Conservation (phyloP, 2,797 vertebrate species). For the Chiroxiphia lanceolata region DNA sequence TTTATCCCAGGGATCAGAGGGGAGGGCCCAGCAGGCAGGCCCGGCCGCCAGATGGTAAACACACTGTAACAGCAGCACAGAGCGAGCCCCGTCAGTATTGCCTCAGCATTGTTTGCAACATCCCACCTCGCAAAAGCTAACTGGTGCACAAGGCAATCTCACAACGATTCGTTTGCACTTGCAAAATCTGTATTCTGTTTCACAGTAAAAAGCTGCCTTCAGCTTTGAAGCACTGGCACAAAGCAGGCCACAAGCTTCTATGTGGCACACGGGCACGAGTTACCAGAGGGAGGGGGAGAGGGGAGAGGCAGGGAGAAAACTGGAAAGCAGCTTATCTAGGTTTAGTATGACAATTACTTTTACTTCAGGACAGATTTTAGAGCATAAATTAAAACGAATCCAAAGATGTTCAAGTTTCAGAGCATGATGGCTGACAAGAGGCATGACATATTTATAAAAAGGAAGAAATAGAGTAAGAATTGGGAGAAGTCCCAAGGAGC, state of each 20-base stretch:
- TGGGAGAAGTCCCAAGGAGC: neutral
- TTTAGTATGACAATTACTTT: slow-evolving; percentile 33
- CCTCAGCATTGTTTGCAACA: neutral
- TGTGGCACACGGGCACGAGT: neutral
- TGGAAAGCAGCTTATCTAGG: slow-evolving; percentile 44
- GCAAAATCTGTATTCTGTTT: neutral
- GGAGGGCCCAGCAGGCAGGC: neutral
- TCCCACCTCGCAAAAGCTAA: neutral
- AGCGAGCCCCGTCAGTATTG: neutral
- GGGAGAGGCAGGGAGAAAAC: neutral
- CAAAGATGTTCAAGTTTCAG: neutral
- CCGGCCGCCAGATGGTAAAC: neutral
- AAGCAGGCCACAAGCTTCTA: neutral
- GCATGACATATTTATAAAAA: neutral
- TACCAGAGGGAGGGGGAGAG: neutral
- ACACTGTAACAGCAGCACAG: neutral
- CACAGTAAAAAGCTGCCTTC: neutral
- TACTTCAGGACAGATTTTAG: neutral
- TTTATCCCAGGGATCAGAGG: slow-evolving; percentile 4
- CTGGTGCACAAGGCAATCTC: neutral
- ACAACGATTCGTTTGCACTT: neutral
- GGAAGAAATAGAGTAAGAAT: neutral
- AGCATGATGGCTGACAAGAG: neutral
- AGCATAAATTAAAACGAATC: slow-evolving; percentile 2
- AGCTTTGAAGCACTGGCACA: neutral